A percentile compares a stretch with the other conserved stretches of the same genome.
Conservation (phyloP, 2,797 vertebrate species). For the Sebastes iracundus region DNA sequence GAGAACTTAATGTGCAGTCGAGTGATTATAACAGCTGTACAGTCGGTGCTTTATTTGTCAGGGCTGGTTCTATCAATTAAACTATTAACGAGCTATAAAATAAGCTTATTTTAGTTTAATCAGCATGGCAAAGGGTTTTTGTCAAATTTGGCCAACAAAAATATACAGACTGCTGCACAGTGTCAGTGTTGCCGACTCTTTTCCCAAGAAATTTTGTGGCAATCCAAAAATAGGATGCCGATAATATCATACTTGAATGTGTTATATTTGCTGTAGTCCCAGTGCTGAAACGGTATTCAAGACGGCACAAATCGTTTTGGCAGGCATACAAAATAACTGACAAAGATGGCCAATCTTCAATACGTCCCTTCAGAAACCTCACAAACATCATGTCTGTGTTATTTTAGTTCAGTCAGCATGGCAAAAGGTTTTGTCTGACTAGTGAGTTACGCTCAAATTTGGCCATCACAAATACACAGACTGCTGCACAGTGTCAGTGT, state of each 20-base stretch:
- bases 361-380: slow-evolving; percentile 9
- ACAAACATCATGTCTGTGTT: neutral
- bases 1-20: neutral
- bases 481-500: neutral
- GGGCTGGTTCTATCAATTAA: neutral
- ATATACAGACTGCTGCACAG: neutral
- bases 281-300: neutral
- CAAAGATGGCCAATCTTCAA: neutral
- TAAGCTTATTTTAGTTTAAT: neutral
- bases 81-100: neutral
- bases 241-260: neutral
- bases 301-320: neutral
- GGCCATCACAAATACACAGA: neutral
- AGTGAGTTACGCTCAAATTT: neutral
- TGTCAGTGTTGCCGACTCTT: neutral
- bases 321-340: slow-evolving; percentile 2
- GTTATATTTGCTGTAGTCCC: neutral
- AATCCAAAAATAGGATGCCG: neutral
- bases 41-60: rapidly evolving
- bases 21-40: too few relatives aligned
- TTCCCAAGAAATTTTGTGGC: neutral
- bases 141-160: neutral
- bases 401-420: neutral
- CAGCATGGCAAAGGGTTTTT: neutral
- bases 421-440: neutral